A percentile compares a stretch with the other conserved stretches of the same genome.
phyloP scores from a whole-genome alignment of 2,797 vertebrate genomes.

The Euphonia xanthogaster region DNA sequence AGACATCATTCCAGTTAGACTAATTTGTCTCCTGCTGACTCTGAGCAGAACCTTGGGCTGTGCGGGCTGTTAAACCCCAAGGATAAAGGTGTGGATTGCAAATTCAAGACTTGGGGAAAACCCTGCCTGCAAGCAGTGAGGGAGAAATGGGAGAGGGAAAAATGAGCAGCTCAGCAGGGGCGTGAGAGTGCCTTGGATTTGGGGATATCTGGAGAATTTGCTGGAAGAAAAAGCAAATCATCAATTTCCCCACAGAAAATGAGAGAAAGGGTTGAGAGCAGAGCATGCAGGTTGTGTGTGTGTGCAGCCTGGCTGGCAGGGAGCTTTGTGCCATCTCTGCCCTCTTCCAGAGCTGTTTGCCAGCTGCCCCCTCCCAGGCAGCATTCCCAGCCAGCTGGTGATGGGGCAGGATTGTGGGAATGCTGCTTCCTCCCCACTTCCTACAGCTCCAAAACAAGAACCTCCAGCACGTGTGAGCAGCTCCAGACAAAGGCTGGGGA shows the following conservation, averaged over 20 bases:
- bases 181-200: neutral
- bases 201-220: neutral
- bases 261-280: neutral
- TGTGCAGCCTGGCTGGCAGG: neutral
- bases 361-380: neutral
- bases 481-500: slow-evolving; percentile 15
- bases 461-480: neutral
- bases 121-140: neutral
- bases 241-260: neutral
- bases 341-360: neutral
- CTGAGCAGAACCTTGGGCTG: neutral
- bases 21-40: neutral
- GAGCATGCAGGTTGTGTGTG: accelerated
- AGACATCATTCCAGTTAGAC: neutral
- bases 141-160: neutral
- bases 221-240: neutral
- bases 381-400: neutral
- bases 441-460: neutral
- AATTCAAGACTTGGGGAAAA: neutral
- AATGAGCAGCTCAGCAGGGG: neutral
- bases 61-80: neutral
- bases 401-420: neutral
- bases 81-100: neutral
- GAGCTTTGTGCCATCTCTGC: neutral
- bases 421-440: neutral